Conservation (phyloP, 2,113 vertebrate species). For the Ranitomeya variabilis region DNA sequence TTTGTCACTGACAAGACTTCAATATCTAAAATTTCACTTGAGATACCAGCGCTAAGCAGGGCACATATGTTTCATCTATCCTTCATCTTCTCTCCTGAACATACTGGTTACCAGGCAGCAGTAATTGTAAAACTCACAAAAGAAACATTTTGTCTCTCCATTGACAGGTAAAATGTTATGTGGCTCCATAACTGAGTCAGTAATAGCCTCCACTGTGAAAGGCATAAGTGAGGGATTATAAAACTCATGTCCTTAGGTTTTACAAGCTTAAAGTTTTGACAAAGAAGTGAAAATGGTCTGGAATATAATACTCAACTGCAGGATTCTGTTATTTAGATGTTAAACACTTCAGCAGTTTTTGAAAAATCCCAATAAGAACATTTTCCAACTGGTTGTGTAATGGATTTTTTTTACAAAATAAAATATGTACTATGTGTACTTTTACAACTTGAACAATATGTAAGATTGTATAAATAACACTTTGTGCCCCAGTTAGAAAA, state of each 20-base stretch:
- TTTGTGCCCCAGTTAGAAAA: no score
- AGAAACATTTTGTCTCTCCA: constrained; percentile 20
- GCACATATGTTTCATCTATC: background rate
- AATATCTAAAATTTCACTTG: background rate
- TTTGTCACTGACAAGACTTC: background rate
- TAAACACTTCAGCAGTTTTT: background rate
- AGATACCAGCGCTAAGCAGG: background rate
- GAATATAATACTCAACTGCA: background rate
- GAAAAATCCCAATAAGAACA: background rate
- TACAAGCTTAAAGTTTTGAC: background rate
- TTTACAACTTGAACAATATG: background rate
- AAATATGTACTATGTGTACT: background rate
- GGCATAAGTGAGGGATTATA: constrained; percentile 29
- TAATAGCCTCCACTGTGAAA: constrained; percentile 32
- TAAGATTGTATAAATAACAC: no score
- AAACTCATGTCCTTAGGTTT: constrained; percentile 22
- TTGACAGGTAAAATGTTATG: constrained; percentile 46
- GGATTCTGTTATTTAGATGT: background rate
- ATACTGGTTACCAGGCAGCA: background rate
- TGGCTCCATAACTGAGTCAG: constrained; percentile 14
- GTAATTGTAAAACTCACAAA: constrained; percentile 33
- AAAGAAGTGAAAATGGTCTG: constrained; percentile 2
- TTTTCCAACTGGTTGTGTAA: background rate
- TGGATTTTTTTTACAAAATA: background rate
- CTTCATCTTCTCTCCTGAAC: constrained; percentile 1